A percentile compares a stretch with the other conserved stretches of the same genome.
Evolutionary conservation across 2,113 vertebrate genomes (phyloP).

Genomic region (Tenrec ecaudatus): DNA sequence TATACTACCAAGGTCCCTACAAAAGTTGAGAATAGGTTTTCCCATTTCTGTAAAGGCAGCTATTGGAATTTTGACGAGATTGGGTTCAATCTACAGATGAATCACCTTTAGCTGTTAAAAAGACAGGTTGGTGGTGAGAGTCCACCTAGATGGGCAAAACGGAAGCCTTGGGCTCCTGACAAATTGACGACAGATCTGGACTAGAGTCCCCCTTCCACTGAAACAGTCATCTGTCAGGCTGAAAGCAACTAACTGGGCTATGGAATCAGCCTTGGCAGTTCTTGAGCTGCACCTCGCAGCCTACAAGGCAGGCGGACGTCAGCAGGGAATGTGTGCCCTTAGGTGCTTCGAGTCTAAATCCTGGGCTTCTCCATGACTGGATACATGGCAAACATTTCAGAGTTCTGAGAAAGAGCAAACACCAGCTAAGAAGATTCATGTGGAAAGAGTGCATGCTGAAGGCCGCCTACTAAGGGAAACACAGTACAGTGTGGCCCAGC

Average conservation of each 20-base stretch:
- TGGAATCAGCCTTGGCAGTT: neutral
- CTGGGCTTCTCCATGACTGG: neutral
- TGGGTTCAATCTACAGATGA: too few species aligned
- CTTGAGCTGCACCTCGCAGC: neutral
- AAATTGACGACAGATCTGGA: neutral
- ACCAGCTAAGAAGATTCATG: neutral
- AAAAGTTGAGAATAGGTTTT: too few species aligned
- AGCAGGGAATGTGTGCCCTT: neutral
- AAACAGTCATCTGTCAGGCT: neutral
- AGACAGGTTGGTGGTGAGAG: too few species aligned
- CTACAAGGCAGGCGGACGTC: neutral
- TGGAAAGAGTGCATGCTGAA: neutral
- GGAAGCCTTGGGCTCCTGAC: neutral
- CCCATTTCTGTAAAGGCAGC: too few species aligned
- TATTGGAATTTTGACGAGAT: too few species aligned
- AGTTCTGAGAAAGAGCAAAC: slow-evolving; percentile 7
- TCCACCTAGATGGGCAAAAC: neutral
- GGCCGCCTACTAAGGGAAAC: neutral
- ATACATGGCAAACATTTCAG: neutral
- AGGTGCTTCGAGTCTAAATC: neutral
- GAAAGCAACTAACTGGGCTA: neutral
- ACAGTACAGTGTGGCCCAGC: neutral
- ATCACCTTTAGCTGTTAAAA: too few species aligned
- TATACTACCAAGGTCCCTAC: too few species aligned
- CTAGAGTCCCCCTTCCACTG: neutral